Evolutionary conservation across 2,888 invertebrate genomes (phyloP).

Genomic region (Drosophila infuscata): DNA sequence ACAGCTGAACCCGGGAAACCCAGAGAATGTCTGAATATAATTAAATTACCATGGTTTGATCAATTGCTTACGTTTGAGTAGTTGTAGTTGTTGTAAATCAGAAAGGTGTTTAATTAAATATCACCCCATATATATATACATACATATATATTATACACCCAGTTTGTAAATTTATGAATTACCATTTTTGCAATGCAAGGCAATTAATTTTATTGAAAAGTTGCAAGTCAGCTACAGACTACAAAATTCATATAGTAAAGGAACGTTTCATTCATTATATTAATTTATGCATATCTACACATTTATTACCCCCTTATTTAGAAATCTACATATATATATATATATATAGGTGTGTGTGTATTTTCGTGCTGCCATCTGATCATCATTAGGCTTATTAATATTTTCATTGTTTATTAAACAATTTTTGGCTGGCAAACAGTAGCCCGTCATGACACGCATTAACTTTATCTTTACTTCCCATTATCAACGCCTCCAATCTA

Average conservation of each 20-base stretch:
- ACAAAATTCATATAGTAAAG: conserved; percentile 9
- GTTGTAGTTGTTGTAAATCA: not conserved
- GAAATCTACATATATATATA: not conserved
- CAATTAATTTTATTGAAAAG: conserved; percentile 13
- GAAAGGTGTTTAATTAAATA: conserved; percentile 3
- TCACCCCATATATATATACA: not conserved
- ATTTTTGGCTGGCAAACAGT: conserved; percentile 48
- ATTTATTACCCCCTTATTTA: conserved; percentile 9
- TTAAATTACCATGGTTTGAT: conserved; percentile 1
- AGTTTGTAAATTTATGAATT: conserved; percentile 4
- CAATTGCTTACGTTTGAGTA: not conserved
- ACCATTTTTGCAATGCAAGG: conserved; percentile 4
- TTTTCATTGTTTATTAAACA: conserved; percentile 43
- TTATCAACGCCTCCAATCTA: conserved; percentile 76
- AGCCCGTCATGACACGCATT: conserved; percentile 63
- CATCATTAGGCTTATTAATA: conserved; percentile 60
- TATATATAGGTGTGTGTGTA: not conserved
- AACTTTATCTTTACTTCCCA: conserved; percentile 52
- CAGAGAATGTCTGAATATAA: not conserved
- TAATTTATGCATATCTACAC: conserved; percentile 8
- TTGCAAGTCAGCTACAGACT: conserved; percentile 24
- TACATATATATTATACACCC: not conserved
- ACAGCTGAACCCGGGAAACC: conserved; percentile 3
- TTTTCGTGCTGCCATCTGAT: conserved; percentile 37
- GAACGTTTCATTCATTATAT: conserved; percentile 35